Conservation (phyloP, 2,888 invertebrate species). For the Cephus pygmeus region DNA sequence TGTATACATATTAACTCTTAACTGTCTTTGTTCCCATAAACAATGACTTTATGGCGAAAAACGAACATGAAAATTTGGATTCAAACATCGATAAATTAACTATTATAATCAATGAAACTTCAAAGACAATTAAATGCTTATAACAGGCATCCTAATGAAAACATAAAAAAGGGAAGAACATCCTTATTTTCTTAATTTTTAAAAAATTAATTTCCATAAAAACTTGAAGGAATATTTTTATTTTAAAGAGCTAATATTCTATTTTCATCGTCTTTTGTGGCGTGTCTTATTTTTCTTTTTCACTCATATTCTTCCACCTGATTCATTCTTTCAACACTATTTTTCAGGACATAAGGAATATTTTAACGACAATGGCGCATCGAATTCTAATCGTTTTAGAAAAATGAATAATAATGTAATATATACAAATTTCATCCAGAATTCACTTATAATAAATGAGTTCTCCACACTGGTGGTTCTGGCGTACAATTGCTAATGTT, state of each 20-base stretch:
- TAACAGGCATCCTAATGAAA: not conserved
- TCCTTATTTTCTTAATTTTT: not conserved
- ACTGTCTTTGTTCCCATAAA: too few species aligned
- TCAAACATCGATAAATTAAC: not conserved
- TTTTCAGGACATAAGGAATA: not conserved
- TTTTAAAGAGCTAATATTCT: not conserved
- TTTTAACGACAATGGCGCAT: not conserved
- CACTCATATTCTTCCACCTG: not conserved
- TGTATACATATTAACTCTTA: not conserved
- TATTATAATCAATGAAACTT: not conserved
- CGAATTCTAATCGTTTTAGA: not conserved
- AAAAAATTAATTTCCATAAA: not conserved
- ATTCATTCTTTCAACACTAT: not conserved
- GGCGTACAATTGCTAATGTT: conserved; percentile 24
- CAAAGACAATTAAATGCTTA: not conserved
- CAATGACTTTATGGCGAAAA: not conserved
- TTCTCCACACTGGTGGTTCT: conserved; percentile 17
- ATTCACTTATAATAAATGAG: conserved; percentile 48
- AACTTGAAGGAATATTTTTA: not conserved
- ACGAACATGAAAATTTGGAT: not conserved
- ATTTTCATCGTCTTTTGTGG: not conserved
- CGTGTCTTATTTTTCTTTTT: not conserved
- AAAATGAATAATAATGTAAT: conserved; percentile 52
- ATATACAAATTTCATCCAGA: conserved; percentile 49
- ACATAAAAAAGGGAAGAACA: not conserved